Evolutionary conservation across 1,140 invertebrate genomes (phyloP), one percentile per base, ranked within the genome.

Genomic region (Aplysia californica): DNA sequence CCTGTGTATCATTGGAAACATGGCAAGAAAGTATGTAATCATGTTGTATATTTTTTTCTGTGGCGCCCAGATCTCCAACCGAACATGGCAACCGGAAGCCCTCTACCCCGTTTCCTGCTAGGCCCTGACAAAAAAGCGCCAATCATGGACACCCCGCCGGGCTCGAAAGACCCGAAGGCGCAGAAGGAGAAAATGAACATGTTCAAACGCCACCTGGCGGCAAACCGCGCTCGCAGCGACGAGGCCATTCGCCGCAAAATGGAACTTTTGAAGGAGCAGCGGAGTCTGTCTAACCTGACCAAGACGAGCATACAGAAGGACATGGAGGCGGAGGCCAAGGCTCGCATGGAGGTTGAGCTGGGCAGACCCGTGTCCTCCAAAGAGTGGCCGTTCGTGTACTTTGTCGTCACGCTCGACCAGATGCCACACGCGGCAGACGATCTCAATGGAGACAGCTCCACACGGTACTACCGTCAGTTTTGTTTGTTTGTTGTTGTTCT

Each of bases 371-470:
- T 72, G 35, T 36, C 58, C n/a, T 56, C 71, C 36, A 58, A 64
- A n/a, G 71, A 74, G n/a, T 74, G 71, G 71, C 71, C 71, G 33
- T 74, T 74, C 59, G 38, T 74, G n/a, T 74, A 64, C 71, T 74
- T 74, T 36, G 71, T 74, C 5, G 71, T 74, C 26, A 36, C 71
- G 36, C 56, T 74, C 3, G 71, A 74, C 36, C 71, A 74, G 38
- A 36, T 61, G 56, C 71, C 71, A 20, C 55, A n/a, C 4, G 56
- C 33, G 4, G 36, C 56, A 6, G 71, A 64, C 18, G 71, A 64
- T 18, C 20, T 61, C 56, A 58, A 56, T 26, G 58, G 29, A 26
- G 20, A 61, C 58, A 26, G 58, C 29, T 18, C 58, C 15, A 26
- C 29, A 20, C 58, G n/a, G n/a, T n/a, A n/a, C n/a, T n/a, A n/a